Evolutionary conservation across 2,113 vertebrate genomes (phyloP), one percentile per base, ranked within the genome.

Genomic region (Pungitius pungitius): DNA sequence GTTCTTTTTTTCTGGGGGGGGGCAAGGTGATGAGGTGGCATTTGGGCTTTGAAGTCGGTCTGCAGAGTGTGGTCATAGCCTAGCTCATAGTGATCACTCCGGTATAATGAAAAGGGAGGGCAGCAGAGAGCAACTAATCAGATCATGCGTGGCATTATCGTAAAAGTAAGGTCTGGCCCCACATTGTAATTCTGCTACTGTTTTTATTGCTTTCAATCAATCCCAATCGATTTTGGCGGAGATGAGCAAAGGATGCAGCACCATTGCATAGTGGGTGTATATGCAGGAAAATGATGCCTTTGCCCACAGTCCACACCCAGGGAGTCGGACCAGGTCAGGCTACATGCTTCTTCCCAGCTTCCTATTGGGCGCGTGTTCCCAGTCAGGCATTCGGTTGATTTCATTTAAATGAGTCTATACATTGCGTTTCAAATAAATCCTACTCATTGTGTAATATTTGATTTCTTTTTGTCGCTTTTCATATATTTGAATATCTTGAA

Each of bases 61-160:
- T 77, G 26, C 56, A 55, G 59, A 75, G 71, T 70, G 47, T 72
- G 24, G 35, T 70, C 47, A 54, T 35, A 71, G 71, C 55, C 58
- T 82, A 79, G 52, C 56, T 73, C 60, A 14, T 27, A 73, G 68
- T 76, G 73, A 87, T 81, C 49, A 59, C 49, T 56, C 35, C 57
- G 47, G 35, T 51, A 40, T 55, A 63, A 18, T 51, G 33, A 77
- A 56, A 45, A 7, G 51, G 13, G 39, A 51, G 52, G 65, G 57
- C 73, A 58, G 68, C 30, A 57, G 30, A 55, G 26, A 56, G 35
- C 40, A 22, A 30, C 24, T 79, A 70, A 78, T 69, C 37, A 27
- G 17, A 66, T 66, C 52, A 51, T 18, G n/a, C 43, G 47, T 51
- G 18, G 73, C 18, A 24, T 39, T 1, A 13, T 58, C 57, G 24